Evolutionary conservation across 2,888 invertebrate genomes (phyloP).

Genomic region (Polydrusus tereticollis): DNA sequence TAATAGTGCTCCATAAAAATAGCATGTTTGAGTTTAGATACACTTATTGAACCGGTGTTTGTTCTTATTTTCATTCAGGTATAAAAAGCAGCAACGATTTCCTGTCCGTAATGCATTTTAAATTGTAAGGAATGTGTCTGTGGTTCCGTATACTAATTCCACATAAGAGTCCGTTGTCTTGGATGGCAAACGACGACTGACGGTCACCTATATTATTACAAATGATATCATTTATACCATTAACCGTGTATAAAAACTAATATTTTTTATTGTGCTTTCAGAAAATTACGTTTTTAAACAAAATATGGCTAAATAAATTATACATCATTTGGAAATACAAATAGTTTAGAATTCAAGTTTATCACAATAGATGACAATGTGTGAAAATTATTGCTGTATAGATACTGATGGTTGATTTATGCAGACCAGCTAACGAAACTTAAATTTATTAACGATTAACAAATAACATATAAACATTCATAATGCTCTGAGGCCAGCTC

Average conservation of each 20-base stretch:
- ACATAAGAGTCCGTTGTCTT: slow-evolving; percentile 47
- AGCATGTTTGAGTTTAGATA: slow-evolving; percentile 38
- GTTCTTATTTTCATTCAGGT: slow-evolving; percentile 57
- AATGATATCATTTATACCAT: slow-evolving; percentile 16
- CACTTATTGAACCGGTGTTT: slow-evolving; percentile 43
- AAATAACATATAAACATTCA: no score
- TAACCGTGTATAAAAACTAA: not conserved
- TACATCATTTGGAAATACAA: no score
- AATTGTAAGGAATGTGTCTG: slow-evolving; percentile 59
- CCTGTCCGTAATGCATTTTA: slow-evolving; percentile 62
- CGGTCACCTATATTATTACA: slow-evolving; percentile 15
- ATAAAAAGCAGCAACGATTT: slow-evolving; percentile 59
- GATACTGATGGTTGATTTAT: no score
- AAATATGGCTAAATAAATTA: not conserved
- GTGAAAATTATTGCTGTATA: no score
- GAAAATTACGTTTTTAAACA: not conserved
- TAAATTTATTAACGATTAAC: no score
- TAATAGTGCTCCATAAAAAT: slow-evolving; percentile 39
- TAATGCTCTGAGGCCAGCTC: no score
- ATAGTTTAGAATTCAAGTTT: no score
- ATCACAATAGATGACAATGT: no score
- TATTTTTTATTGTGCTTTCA: not conserved
- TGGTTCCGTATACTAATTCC: slow-evolving; percentile 53
- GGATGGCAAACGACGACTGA: slow-evolving; percentile 29
- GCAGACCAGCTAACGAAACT: no score